Conservation (phyloP, 2,113 vertebrate genomes). For the Bufo bufo region DNA sequence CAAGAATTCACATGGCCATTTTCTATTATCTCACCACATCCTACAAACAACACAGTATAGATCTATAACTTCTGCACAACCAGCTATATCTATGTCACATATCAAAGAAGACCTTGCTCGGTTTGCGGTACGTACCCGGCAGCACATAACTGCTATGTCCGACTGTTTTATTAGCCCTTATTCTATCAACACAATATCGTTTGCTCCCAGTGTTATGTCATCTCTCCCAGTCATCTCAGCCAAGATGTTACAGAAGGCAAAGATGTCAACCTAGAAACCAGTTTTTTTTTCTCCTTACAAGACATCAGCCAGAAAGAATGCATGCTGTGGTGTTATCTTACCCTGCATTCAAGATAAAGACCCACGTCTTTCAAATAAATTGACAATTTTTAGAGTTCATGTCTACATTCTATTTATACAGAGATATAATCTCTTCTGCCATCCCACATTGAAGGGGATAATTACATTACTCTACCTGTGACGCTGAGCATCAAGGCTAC, state of each 20-base stretch:
- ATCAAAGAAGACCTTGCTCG: constrained; percentile 17
- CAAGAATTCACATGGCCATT: not conserved
- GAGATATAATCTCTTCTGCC: constrained; percentile 43
- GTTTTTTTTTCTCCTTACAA: constrained; percentile 23
- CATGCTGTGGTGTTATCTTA: constrained; percentile 39
- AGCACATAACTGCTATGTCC: constrained; percentile 16
- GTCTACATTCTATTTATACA: constrained; percentile 42
- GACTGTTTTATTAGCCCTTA: constrained; percentile 14
- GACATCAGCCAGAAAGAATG: constrained; percentile 38
- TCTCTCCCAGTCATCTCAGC: constrained; percentile 37
- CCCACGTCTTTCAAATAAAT: constrained; percentile 45
- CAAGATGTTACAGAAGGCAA: constrained; percentile 40
- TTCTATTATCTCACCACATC: not conserved
- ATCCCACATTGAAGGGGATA: constrained; percentile 26
- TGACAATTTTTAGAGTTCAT: constrained; percentile 43
- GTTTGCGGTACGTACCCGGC: not conserved
- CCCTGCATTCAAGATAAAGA: constrained; percentile 31
- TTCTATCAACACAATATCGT: constrained; percentile 14
- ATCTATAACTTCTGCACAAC: not conserved
- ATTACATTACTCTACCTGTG: constrained; percentile 35
- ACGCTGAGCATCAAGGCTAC: constrained; percentile 29
- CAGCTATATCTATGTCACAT: constrained; percentile 24
- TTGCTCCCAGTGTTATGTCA: constrained; percentile 34
- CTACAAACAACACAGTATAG: not conserved
- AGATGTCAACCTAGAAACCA: constrained; percentile 28